phyloP scores from a whole-genome alignment of 2,888 invertebrate genomes.

The Diplazon laetatorius region DNA sequence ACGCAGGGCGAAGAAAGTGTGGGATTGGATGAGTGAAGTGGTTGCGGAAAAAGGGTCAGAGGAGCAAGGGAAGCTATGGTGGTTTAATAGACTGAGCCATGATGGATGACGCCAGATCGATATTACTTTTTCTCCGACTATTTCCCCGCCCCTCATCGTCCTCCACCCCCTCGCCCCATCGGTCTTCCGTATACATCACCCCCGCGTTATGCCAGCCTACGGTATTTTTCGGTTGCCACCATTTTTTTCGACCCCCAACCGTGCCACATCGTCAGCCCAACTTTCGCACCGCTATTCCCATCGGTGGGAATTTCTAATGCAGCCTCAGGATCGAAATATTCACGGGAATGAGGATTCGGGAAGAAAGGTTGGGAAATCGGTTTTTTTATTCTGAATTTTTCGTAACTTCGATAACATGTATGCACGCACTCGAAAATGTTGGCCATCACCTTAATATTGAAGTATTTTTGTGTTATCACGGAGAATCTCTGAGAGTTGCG shows the following conservation, averaged over 20 bases:
- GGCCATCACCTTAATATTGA: too few species aligned
- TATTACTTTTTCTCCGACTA: conserved; percentile 72
- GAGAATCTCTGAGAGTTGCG: too few species aligned
- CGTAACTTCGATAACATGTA: background rate
- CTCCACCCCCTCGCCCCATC: conserved; percentile 13
- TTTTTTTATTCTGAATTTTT: too few species aligned
- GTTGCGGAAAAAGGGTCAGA: conserved; percentile 70
- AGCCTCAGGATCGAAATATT: too few species aligned
- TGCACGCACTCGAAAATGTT: too few species aligned
- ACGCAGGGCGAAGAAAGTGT: conserved; percentile 58
- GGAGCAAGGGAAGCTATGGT: conserved; percentile 68
- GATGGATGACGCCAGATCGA: conserved; percentile 77
- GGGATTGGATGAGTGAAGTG: conserved; percentile 74
- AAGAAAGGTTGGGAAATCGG: too few species aligned
- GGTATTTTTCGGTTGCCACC: conserved; percentile 54
- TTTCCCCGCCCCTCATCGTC: conserved; percentile 25
- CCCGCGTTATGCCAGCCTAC: conserved; percentile 40
- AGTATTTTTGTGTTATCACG: too few species aligned
- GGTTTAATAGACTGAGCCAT: conserved; percentile 78
- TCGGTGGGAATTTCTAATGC: background rate
- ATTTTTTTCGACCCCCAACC: background rate
- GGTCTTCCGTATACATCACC: conserved; percentile 21
- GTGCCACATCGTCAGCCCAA: conserved; percentile 33
- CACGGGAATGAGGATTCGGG: too few species aligned
- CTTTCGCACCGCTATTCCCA: conserved; percentile 29